Percentiles rank a stretch among this genome's conserved stretches.
phyloP scores from a whole-genome alignment of 2,113 vertebrate genomes.

The Indicator maculatus region DNA sequence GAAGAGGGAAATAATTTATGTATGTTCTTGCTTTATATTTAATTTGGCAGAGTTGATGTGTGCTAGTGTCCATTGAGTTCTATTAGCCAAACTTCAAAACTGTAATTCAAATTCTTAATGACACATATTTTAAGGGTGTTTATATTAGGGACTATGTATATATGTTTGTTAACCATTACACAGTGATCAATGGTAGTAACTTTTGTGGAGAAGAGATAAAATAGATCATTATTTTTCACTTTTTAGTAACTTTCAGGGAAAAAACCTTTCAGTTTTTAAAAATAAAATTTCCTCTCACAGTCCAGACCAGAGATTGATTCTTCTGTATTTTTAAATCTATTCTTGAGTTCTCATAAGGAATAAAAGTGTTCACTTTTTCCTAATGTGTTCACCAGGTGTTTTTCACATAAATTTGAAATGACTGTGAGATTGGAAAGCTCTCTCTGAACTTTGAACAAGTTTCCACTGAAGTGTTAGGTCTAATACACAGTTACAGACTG shows the following conservation, averaged over 20 bases:
- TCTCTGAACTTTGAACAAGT: conserved; percentile 1
- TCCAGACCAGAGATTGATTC: neutral
- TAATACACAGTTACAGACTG: neutral
- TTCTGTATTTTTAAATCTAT: conserved; percentile 5
- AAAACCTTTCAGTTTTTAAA: neutral
- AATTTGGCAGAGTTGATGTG: conserved; percentile 29
- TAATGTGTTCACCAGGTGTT: conserved; percentile 58
- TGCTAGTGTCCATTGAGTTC: neutral
- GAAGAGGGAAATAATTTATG: conserved; percentile 47
- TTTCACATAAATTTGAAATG: conserved; percentile 31
- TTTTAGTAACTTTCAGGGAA: neutral
- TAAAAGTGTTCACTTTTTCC: conserved; percentile 49
- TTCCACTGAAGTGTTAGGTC: conserved; percentile 8
- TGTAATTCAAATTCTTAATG: neutral
- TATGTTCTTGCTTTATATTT: conserved; percentile 48
- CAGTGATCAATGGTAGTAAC: neutral
- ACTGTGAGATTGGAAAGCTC: conserved; percentile 19
- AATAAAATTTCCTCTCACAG: neutral
- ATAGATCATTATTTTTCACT: neutral
- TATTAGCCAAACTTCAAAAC: conserved; percentile 26
- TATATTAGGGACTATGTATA: neutral
- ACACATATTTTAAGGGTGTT: neutral
- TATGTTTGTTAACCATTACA: neutral
- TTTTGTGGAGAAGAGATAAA: neutral
- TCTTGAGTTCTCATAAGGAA: conserved; percentile 2